Evolutionary conservation across 2,797 vertebrate species (phyloP).

Genomic region (Tenualosa ilisha): DNA sequence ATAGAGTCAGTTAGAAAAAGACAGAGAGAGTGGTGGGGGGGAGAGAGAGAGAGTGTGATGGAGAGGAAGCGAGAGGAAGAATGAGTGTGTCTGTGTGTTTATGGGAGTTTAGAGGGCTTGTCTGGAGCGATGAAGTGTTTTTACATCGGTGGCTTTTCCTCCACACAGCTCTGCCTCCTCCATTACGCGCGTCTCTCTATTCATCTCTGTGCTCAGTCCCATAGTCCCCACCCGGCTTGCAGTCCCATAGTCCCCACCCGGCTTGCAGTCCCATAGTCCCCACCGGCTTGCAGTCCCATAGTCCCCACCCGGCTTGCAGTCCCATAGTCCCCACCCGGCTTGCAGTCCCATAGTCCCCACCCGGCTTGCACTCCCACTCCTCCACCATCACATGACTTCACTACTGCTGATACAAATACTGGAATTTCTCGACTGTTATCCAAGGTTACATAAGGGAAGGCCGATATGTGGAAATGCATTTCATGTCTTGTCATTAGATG

Average conservation of each 20-base stretch:
- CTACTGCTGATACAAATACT: too few species aligned
- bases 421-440: too few species aligned
- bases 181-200: neutral
- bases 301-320: neutral
- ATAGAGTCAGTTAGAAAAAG: neutral
- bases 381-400: too few species aligned
- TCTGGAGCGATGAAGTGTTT: conserved; percentile 42
- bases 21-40: neutral
- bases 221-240: neutral
- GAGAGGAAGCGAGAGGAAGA: neutral
- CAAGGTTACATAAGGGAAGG: too few species aligned
- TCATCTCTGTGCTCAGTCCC: neutral
- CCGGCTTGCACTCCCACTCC: neutral
- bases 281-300: neutral
- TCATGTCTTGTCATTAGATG: too few species aligned
- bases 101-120: conserved; percentile 15
- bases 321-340: neutral
- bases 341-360: neutral
- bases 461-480: too few species aligned
- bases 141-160: conserved; percentile 43
- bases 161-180: neutral
- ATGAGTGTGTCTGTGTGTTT: neutral
- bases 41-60: neutral
- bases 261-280: too few species aligned
- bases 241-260: neutral